Conservation (phyloP, 2,888 invertebrate species). For the Tholera decimalis region DNA sequence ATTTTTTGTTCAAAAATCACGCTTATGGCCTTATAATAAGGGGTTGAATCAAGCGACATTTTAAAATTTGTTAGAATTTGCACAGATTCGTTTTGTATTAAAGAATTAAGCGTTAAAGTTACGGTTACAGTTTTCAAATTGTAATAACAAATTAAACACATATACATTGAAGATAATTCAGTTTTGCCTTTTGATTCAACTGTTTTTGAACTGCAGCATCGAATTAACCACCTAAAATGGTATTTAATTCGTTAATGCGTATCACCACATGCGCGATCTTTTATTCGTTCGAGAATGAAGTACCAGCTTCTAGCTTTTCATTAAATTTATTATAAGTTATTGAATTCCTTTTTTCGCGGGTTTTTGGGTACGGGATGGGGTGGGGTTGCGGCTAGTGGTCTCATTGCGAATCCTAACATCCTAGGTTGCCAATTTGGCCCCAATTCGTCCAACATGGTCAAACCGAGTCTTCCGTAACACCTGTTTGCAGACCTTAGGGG, state of each 20-base stretch:
- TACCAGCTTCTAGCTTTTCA: not conserved
- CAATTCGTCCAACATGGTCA: too few relatives aligned
- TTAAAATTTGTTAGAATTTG: too few relatives aligned
- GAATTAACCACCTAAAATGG: constrained; percentile 5
- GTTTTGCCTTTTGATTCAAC: constrained; percentile 2
- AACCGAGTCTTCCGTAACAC: too few relatives aligned
- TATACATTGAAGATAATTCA: not conserved
- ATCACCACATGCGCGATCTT: not conserved
- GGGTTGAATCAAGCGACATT: not conserved
- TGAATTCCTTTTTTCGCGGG: not conserved
- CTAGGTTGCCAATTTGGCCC: too few relatives aligned
- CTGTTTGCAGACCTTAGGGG: too few relatives aligned
- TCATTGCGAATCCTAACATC: too few relatives aligned
- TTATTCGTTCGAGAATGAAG: too few relatives aligned
- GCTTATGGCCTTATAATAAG: not conserved
- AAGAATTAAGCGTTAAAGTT: not conserved
- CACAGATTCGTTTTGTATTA: not conserved
- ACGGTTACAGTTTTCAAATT: not conserved
- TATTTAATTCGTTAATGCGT: not conserved
- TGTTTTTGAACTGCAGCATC: not conserved
- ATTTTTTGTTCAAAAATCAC: too few relatives aligned
- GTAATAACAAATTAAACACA: not conserved
- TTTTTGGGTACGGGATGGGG: not conserved
- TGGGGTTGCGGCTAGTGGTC: not conserved
- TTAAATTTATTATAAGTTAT: not conserved